phyloP scores from a whole-genome alignment of 2,797 vertebrate species.

The Fratercula arctica region DNA sequence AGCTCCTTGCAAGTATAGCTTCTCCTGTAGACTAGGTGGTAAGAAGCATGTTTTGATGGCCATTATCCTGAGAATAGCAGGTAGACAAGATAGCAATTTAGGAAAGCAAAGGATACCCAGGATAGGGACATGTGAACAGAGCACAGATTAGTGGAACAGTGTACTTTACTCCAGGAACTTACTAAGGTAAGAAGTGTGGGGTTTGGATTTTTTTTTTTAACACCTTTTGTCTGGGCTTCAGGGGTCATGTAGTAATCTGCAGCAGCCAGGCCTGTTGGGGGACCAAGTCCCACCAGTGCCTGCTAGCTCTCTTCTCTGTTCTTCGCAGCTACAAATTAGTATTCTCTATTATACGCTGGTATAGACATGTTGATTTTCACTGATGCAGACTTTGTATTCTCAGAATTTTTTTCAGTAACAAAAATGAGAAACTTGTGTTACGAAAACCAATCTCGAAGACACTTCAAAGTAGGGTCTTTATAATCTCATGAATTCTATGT shows the following conservation, averaged over 20 bases:
- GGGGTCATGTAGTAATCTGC: neutral
- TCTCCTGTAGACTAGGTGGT: neutral
- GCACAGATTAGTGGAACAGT: neutral
- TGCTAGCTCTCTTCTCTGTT: neutral
- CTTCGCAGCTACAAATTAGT: neutral
- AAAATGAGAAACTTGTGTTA: neutral
- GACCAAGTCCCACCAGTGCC: neutral
- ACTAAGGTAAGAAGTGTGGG: neutral
- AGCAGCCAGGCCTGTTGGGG: neutral
- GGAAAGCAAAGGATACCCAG: neutral
- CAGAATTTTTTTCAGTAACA: neutral
- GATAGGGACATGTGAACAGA: fast-evolving
- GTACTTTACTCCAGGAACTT: neutral
- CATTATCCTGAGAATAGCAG: neutral
- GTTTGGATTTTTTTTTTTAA: neutral
- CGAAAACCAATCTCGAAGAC: neutral
- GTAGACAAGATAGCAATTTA: neutral
- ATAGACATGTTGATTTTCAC: neutral
- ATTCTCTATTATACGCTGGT: neutral
- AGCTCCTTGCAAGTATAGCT: neutral
- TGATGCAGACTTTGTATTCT: neutral
- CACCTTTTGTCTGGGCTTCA: neutral
- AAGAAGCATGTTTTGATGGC: neutral
- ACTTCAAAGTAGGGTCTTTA: neutral
- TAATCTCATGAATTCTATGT: neutral